Conservation (phyloP, 35 echinoderm and acorn worm genomes). For the Apostichopus californicus region DNA sequence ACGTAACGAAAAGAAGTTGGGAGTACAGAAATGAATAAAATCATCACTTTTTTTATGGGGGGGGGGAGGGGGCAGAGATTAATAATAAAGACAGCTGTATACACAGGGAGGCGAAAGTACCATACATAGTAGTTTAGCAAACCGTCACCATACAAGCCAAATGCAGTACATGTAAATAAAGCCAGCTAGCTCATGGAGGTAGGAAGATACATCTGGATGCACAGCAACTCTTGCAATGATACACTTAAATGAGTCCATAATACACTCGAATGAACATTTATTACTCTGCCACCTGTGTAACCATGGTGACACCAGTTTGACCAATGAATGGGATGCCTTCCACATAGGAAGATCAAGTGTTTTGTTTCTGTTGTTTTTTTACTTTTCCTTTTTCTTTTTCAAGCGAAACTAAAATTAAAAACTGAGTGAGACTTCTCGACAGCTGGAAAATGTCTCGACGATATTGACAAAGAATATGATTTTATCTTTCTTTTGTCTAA, state of each 20-base stretch:
- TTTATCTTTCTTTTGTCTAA: too few species aligned
- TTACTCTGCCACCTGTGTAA: conserved; percentile 14
- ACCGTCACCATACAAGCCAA: conserved; percentile 36
- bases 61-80: not conserved
- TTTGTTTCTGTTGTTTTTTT: too few species aligned
- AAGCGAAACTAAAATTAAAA: too few species aligned
- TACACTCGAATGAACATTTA: not conserved
- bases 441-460: too few species aligned
- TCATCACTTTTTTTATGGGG: not conserved
- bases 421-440: too few species aligned
- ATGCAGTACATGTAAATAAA: conserved; percentile 13
- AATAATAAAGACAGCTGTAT: not conserved
- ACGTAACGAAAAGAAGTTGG: too few species aligned
- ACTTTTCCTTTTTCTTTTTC: too few species aligned
- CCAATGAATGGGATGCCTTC: not conserved
- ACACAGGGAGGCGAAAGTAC: not conserved
- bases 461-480: too few species aligned
- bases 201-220: not conserved
- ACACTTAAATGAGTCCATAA: not conserved
- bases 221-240: not conserved
- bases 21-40: not conserved
- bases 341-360: too few species aligned
- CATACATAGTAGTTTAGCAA: not conserved
- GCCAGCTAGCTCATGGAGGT: not conserved
- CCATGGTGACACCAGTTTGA: conserved; percentile 12